A percentile compares a stretch with the other conserved stretches of the same genome.
Conservation (phyloP, 2,888 invertebrate genomes). For the Cotesia congregata region DNA sequence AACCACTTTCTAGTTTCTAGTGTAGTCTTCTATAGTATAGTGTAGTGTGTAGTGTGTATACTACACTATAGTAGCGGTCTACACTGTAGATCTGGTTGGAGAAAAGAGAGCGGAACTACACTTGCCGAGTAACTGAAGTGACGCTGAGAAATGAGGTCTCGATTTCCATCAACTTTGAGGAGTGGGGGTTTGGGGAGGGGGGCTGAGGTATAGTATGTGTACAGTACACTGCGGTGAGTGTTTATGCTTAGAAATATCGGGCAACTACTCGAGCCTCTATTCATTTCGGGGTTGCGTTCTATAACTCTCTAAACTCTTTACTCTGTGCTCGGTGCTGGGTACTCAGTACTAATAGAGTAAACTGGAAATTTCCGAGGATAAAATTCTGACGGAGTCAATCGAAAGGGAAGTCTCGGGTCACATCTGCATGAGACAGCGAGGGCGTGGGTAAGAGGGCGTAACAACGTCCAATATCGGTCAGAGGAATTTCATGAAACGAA, state of each 20-base stretch:
- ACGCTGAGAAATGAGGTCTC: not conserved
- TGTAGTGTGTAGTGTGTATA: too few species aligned
- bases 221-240: not conserved
- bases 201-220: not conserved
- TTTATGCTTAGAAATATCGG: not conserved
- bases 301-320: not conserved
- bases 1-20: conserved; percentile 45
- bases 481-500: conserved; percentile 21
- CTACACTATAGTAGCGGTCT: too few species aligned
- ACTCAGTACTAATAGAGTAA: not conserved
- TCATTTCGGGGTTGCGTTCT: not conserved
- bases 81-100: too few species aligned
- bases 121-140: not conserved
- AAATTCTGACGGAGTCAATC: conserved; percentile 29
- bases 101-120: not conserved
- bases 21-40: not conserved
- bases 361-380: not conserved
- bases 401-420: conserved; percentile 30
- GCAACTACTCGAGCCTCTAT: not conserved
- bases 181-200: not conserved
- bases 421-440: conserved; percentile 32
- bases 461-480: conserved; percentile 33
- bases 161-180: not conserved
- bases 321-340: not conserved
- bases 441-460: conserved; percentile 24